Percentiles rank a stretch among this genome's conserved stretches.
These are phyloP conservation scores for Crotalus horridus DNA, from an alignment of 2,113 vertebrate genomes.

Conservation along the genomic window DNA sequence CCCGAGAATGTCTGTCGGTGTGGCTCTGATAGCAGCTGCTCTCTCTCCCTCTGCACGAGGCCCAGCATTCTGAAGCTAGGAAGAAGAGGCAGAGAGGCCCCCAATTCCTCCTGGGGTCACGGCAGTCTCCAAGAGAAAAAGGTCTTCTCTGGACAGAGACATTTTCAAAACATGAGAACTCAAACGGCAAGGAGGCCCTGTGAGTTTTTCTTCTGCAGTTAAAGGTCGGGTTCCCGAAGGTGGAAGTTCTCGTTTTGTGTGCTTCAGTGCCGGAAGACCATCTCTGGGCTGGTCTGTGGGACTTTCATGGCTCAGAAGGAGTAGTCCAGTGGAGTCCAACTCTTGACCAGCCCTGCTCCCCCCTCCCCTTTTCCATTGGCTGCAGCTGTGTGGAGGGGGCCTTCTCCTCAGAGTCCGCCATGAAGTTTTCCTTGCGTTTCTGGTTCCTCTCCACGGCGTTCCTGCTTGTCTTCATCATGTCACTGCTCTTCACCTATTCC, in stretches of 20 bases:
- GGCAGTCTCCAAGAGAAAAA: not conserved
- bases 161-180: not conserved
- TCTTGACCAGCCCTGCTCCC: not conserved
- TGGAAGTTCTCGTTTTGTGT: not conserved
- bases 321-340: not conserved
- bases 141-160: not conserved
- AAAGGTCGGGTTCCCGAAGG: slow-evolving; percentile 40
- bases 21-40: not conserved
- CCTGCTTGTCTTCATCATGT: slow-evolving; percentile 88
- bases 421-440: slow-evolving; percentile 88
- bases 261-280: slow-evolving; percentile 18
- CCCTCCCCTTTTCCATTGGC: not conserved
- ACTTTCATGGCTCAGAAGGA: slow-evolving; percentile 37
- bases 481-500: slow-evolving; percentile 91
- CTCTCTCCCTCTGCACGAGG: not conserved
- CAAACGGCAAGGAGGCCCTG: no score
- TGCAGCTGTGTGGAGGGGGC: not conserved
- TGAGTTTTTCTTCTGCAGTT: slow-evolving; percentile 43
- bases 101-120: not conserved
- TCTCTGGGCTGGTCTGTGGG: slow-evolving; percentile 37
- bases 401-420: slow-evolving; percentile 39
- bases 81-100: not conserved
- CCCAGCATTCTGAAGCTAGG: not conserved
- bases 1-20: not conserved
- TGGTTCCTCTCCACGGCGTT: slow-evolving; percentile 87